Evolutionary conservation across 2,797 vertebrate species (phyloP), one percentile per base, ranked within the genome.

Genomic region (Aeoliscus strigatus): DNA sequence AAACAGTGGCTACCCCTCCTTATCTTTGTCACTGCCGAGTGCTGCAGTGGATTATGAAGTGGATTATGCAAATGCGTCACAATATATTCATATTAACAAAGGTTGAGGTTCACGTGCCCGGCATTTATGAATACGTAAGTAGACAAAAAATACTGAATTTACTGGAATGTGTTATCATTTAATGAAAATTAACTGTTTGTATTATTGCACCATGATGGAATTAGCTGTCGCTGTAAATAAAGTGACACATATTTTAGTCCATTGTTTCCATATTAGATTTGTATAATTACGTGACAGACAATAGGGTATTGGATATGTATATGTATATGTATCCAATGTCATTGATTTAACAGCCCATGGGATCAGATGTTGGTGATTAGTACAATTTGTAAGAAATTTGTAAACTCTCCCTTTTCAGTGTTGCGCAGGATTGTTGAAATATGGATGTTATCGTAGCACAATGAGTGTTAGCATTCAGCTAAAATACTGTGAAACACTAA

Each of bases 21-120:
- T 87, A 83, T 88, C 77, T 77, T 0, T 1, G 71, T 67, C 44
- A 69, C 79, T 60, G 69, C 81, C 80, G 83, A 86, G 84, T 77
- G 66, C 70, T 56, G 73, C 77, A 75, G 45, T 68, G 73, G 66
- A 82, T 90, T 86, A 66, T 86, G 76, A 77, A 81, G 62, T 70
- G 75, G 67, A 83, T 89, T 87, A 70, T 87, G 78, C 81, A 86
- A 82, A 86, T 87, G 68, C 39, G 27, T 54, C 46, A 52, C 80
- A 81, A 87, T 88, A 85, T 87, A 77, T 84, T 80, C 79, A 82
- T 77, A 70, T 79, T 77, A 73, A 78, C 72, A 80, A 83, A 84
- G 77, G 79, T 81, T 76, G 74, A 68, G 72, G 70, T 79, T 79
- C 52, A 61, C 58, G 68, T 3, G 68, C 82, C 72, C 39, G 24